Percentiles rank a stretch among this genome's conserved stretches.
phyloP scores from a whole-genome alignment of 2,797 vertebrate species.

The Danio choprae region DNA sequence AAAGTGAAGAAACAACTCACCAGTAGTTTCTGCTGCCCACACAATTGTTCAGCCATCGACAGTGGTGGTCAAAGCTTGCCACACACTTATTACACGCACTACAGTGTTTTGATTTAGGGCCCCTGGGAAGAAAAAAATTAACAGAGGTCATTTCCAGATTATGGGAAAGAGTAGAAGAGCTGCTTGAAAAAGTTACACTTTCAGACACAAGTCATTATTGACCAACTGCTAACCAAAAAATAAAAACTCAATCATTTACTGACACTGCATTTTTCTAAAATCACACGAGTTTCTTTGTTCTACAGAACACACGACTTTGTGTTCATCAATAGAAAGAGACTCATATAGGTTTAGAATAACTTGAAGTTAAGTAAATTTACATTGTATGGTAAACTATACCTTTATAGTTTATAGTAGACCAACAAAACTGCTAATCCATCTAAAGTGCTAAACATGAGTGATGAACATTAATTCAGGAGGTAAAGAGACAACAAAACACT shows the following conservation, averaged over 20 bases:
- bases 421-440: neutral
- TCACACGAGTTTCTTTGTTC: too few relatives aligned
- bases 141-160: conserved; percentile 5
- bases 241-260: too few relatives aligned
- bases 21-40: conserved; percentile 96
- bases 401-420: too few relatives aligned
- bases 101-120: conserved; percentile 95
- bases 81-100: conserved; percentile 97
- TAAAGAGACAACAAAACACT: neutral
- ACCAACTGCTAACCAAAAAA: too few relatives aligned
- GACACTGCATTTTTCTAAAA: too few relatives aligned
- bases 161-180: neutral
- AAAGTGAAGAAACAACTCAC: conserved; percentile 74
- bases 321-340: too few relatives aligned
- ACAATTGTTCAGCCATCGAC: conserved; percentile 98
- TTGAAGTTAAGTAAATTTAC: too few relatives aligned
- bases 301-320: too few relatives aligned
- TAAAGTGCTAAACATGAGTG: neutral
- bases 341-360: too few relatives aligned
- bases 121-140: conserved; percentile 75
- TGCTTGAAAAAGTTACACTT: neutral
- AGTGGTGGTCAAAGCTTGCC: conserved; percentile 96
- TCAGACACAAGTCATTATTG: neutral
- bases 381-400: too few relatives aligned
- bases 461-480: neutral